Evolutionary conservation across 2,888 invertebrate species (phyloP), one percentile per base, ranked within the genome.

Genomic region (Diaprepes abbreviatus): DNA sequence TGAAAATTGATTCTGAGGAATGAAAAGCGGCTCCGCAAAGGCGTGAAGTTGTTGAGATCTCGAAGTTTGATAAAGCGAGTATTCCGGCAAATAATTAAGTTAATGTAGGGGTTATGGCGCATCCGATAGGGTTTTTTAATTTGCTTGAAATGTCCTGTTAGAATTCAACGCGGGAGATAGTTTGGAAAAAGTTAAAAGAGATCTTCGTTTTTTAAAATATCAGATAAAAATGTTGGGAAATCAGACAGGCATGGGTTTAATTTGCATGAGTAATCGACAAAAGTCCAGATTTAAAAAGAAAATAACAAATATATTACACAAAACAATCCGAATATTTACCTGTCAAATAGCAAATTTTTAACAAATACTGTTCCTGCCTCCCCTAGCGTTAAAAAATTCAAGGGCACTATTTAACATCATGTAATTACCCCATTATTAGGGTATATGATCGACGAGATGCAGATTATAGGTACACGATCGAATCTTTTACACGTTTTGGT

Each of bases 81-180:
- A 35, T 58, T 45, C 19, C 19, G 66, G 19, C 35, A 70, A 70
- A 70, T 70, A 70, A 70, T 70, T 70, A 70, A 70, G 70, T 66
- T 70, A 70, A 70, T 70, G 70, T 57, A 70, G 66, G 70, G 70
- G 70, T 70, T 70, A 58, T 57, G 40, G 50, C 36, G 14, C 54
- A 16, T 43, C 54, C 35, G 57, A 38, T 50, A 69, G 64, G 50
- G 64, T 63, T 69, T 69, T 60, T 58, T 64, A 69, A 69, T 64
- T 59, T 59, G 43, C 40, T 52, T 63, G 62, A 63, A 68, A 63
- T 63, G 54, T 43, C 68, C 55, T 63, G 63, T 63, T 55, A 28
- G 54, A 48, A 43, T 48, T 21, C 17, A 21, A 35, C 28, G 38
- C 38, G 31, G 12, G 35, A 17, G 43, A 54, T 43, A 45, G 19